Evolutionary conservation across 2,797 vertebrate species (phyloP).

Genomic region (Crenuchus spilurus): DNA sequence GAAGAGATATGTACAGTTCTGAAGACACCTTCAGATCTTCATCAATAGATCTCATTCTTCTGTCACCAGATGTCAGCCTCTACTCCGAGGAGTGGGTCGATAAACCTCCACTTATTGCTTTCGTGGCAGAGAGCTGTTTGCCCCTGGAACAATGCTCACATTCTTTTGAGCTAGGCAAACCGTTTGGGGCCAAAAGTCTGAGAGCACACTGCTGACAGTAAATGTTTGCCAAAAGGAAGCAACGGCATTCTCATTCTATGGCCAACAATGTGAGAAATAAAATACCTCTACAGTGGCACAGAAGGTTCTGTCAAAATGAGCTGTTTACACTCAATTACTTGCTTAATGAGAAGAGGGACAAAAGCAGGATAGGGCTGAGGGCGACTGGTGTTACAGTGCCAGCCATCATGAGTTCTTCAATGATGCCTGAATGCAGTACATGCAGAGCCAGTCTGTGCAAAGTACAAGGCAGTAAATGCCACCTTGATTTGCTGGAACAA

Average conservation of each 20-base stretch:
- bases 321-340: conserved; percentile 25
- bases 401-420: background rate
- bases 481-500: background rate
- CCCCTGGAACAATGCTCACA: conserved; percentile 56
- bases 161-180: conserved; percentile 61
- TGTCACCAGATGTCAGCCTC: conserved; percentile 33
- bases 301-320: conserved; percentile 1
- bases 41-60: conserved; percentile 19
- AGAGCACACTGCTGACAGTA: conserved; percentile 59
- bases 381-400: background rate
- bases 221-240: conserved; percentile 58
- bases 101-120: conserved; percentile 75
- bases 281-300: background rate
- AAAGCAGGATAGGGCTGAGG: background rate
- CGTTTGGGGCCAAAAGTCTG: conserved; percentile 64
- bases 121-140: conserved; percentile 65
- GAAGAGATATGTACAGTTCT: background rate
- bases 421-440: background rate
- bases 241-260: conserved; percentile 24
- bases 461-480: too few species aligned
- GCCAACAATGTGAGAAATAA: background rate
- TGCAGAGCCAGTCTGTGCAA: background rate
- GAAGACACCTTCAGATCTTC: background rate
- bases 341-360: conserved; percentile 12
- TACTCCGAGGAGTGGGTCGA: conserved; percentile 65